Evolutionary conservation across 2,797 vertebrate species (phyloP), one percentile per base, ranked within the genome.

Genomic region (Parotocinclus haroldoi): DNA sequence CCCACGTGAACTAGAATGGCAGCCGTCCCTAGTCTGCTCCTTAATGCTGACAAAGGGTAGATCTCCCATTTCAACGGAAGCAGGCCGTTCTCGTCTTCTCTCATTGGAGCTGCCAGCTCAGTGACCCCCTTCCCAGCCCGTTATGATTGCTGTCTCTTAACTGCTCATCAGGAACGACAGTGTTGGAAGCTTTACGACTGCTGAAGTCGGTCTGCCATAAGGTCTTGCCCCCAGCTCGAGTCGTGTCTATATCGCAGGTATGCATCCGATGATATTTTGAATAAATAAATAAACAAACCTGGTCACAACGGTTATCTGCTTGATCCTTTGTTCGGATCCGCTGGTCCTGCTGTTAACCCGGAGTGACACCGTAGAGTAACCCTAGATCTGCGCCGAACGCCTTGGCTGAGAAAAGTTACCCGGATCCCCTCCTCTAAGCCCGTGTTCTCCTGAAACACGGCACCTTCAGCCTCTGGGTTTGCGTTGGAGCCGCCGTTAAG

Each of bases 201-300:
- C 54, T 66, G 13, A 54, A 66, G 72, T 72, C 59, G 51, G 53
- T 59, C 69, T 58, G 68, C 63, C 64, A 58, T 83, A 76, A 77
- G 84, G 83, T 58, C 60, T 87, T 81, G 83, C 86, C 83, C 81
- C 77, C 79, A 80, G 86, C 86, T 83, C 78, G 85, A 84, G 78
- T 82, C 74, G 52, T 65, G 53, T 75, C 56, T 71, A 71, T 63
- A 68, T 75, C 70, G 64, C 76, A 70, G 46, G 64, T 71, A 67
- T 67, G 53, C 66, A 75, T 71, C 66, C 17, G 27, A 54, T 72
- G 56, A 70, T 73, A 65, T 68, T 77, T 75, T 59, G 13, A 63
- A 63, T 71, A 72, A 75, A 70, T 71, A 76, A 75, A 66, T 70
- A 63, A n/a, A n/a, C n/a, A n/a, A n/a, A 64, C 38, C 68, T 59